These are phyloP conservation scores for Perca flavescens DNA, from an alignment of 2,113 vertebrate genomes.

Conservation along the genomic window DNA sequence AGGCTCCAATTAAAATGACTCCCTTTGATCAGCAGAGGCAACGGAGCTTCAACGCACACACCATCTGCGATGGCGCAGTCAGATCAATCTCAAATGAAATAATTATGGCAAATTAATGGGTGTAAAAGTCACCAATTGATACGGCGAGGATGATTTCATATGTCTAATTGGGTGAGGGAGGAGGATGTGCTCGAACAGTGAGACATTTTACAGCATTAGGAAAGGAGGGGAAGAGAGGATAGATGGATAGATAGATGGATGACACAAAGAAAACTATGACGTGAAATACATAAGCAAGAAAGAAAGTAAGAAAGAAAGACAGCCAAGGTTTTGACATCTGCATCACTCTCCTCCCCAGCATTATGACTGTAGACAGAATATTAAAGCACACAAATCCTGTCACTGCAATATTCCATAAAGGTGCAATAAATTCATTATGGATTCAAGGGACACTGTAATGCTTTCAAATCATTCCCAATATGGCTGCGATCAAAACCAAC, in stretches of 20 bases:
- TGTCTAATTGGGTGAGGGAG: constrained; percentile 73
- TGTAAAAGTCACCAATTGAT: constrained; percentile 81
- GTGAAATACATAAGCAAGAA: background rate
- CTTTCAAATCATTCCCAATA: constrained; percentile 60
- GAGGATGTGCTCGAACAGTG: constrained; percentile 37
- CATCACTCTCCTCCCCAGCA: constrained; percentile 29
- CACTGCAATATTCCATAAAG: constrained; percentile 54
- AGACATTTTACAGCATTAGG: constrained; percentile 48
- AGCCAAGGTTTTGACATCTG: constrained; percentile 20
- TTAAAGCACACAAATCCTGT: constrained; percentile 63
- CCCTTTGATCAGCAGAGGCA: constrained; percentile 78
- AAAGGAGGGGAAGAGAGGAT: constrained; percentile 8
- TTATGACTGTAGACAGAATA: constrained; percentile 49
- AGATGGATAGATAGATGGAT: background rate
- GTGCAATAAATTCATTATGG: constrained; percentile 67
- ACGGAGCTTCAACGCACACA: constrained; percentile 34
- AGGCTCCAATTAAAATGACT: constrained; percentile 81
- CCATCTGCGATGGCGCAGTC: constrained; percentile 70
- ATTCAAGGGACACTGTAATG: constrained; percentile 63
- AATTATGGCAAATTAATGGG: constrained; percentile 82
- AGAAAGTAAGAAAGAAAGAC: background rate
- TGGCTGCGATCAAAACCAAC: constrained; percentile 67
- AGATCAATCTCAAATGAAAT: constrained; percentile 82
- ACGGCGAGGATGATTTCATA: constrained; percentile 67
- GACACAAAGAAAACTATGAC: background rate